Evolutionary conservation across 2,888 invertebrate genomes (phyloP), one percentile per base, ranked within the genome.

Genomic region (Leptogaster cylindrica): DNA sequence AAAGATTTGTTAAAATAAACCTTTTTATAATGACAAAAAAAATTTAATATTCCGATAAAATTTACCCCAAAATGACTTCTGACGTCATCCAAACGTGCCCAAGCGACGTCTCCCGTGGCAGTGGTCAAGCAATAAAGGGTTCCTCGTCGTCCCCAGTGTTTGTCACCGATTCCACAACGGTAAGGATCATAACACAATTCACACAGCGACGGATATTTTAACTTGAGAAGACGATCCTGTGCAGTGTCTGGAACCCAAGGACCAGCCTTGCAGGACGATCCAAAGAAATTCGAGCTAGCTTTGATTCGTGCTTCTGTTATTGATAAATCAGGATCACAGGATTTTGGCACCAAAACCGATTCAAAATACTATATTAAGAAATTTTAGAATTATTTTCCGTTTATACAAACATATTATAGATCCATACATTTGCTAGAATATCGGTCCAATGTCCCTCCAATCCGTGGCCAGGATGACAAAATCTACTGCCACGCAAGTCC

Each of bases 401-500:
- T 18, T 20, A 66, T 8, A 1, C 1, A 2, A 20, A 55, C 4
- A n/a, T 12, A 27, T 14, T 8, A 46, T 1, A 48, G 33, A 7
- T 52, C 20, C 84, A 83, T 80, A 92, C 91, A 82, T 88, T 88
- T 5, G 89, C 86, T 27, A 94, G 82, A 0, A 92, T 89, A 71
- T 88, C 89, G 0, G 90, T 89, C 84, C 91, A 89, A 14, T 92
- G 91, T 16, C 87, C 85, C 61, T 85, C 85, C 44, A 87, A 85
- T 0, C 90, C 91, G 52, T 88, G 87, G 1, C 93, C 93, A 0
- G 94, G 91, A 78, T 94, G 93, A 76, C 95, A 96, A 8, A 93
- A 86, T 31, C 85, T 87, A 63, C 87, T 88, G 31, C 88, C 89
- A 66, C 82, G 82, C 28, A 95, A 81, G 71, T 89, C 83, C 76